phyloP scores from a whole-genome alignment of 2,888 invertebrate genomes.

The Drosophila differens region DNA sequence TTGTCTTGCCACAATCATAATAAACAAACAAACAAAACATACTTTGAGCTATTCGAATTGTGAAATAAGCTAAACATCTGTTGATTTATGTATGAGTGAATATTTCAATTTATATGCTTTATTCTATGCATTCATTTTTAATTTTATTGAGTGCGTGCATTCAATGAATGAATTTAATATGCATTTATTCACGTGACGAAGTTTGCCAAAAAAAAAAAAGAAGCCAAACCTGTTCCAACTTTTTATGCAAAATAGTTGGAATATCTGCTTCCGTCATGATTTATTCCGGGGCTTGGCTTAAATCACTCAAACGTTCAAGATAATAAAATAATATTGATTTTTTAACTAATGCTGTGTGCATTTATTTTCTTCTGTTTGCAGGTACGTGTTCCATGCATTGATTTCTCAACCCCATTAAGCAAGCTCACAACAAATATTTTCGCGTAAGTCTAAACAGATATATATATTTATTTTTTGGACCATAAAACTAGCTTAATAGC shows the following conservation, averaged over 20 bases:
- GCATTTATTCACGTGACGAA: conserved; percentile 27
- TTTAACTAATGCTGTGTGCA: conserved; percentile 7
- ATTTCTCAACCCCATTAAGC: conserved; percentile 30
- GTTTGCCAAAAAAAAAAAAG: neutral
- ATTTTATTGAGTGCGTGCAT: conserved; percentile 16
- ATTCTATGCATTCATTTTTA: neutral
- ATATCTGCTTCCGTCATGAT: conserved; percentile 32
- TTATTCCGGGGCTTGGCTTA: conserved; percentile 25
- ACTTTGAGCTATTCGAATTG: neutral
- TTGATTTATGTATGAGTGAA: conserved; percentile 6
- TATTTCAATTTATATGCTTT: neutral
- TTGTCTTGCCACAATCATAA: conserved; percentile 23
- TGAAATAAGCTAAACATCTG: conserved; percentile 28
- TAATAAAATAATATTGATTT: conserved; percentile 4
- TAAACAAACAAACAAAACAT: conserved; percentile 9
- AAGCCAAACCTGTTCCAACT: conserved; percentile 2
- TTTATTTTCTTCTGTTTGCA: conserved; percentile 41
- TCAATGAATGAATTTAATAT: conserved; percentile 17
- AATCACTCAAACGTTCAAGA: conserved; percentile 5
- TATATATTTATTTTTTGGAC: neutral
- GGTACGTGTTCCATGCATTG: conserved; percentile 68
- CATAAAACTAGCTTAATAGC: conserved; percentile 35
- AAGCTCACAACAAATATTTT: conserved; percentile 26
- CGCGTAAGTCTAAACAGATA: conserved; percentile 49
- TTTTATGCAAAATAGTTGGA: conserved; percentile 22